Base-by-base conservation (phyloP, 2,113 vertebrate species). In the Atlantisia rogersi region DNA sequence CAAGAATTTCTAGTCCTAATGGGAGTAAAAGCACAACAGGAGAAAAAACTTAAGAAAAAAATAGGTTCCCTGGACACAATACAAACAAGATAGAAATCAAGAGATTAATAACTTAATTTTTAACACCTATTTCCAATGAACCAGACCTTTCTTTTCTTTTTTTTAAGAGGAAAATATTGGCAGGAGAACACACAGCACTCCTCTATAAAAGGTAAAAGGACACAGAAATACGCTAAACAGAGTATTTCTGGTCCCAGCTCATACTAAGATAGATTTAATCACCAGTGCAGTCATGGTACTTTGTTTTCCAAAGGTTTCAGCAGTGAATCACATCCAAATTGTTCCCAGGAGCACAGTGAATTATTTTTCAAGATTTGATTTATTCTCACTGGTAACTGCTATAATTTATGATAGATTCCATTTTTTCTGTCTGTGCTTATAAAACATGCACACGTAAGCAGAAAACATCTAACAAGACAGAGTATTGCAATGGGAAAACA, bases 291-390 rank as follows among this genome's bases (percentile, higher is more conserved):
- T 71, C 56, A 81, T 65, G 73, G 94, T 75, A 85, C 42, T 92
- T 95, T 74, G 42, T 76, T 95, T 97, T 92, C 91, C 86, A 87
- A 20, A 82, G 44, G 39, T 89, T 97, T 95, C 62, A 37, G 64
- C 78, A 92, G 93, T 94, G 75, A 97, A 95, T 96, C 88, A 94
- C 77, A 70, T 35, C 32, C 86, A 94, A 97, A 96, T 88, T 97
- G 59, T 91, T 96, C 91, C 89, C 90, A 95, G 85, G 83, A 95
- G 82, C 29, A 81, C 73, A 75, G 17, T 92, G 83, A 97, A 92
- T 92, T 95, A 85, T 95, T 94, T 92, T 74, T 87, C 81, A 75
- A 64, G 82, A 50, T 64, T 75, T 97, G 92, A 97, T 95, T 97
- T 97, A 97, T 95, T 94, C 94, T 96, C 79, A 56, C 42, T 87